A percentile compares a stretch with the other conserved stretches of the same genome.
Evolutionary conservation across 2,888 invertebrate genomes (phyloP).

Genomic region (Melangyna quadrimaculata): DNA sequence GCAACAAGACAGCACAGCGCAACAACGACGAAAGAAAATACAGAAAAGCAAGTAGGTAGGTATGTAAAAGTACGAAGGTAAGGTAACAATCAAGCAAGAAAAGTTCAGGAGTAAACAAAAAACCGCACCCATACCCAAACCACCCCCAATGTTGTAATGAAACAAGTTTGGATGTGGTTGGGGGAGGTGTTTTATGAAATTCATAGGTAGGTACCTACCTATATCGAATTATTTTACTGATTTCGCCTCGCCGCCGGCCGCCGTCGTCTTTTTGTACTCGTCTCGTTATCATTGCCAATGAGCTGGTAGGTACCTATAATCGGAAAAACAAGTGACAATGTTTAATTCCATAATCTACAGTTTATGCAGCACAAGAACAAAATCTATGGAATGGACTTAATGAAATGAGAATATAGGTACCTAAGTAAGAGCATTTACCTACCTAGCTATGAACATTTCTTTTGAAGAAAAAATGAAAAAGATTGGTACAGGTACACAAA

Average conservation of each 20-base stretch:
- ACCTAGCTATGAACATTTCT: background rate
- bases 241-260: too few species aligned
- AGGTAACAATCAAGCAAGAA: conserved; percentile 5
- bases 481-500: background rate
- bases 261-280: background rate
- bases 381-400: background rate
- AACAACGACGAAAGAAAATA: background rate
- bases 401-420: background rate
- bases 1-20: conserved; percentile 3
- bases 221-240: background rate
- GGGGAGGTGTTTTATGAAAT: background rate
- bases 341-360: background rate
- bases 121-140: conserved; percentile 71
- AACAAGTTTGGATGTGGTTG: background rate
- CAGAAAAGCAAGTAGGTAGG: background rate
- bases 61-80: background rate
- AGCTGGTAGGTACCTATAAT: background rate
- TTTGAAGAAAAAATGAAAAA: background rate
- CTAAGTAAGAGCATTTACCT: too few species aligned
- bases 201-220: background rate
- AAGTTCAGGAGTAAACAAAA: conserved; percentile 64
- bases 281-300: background rate
- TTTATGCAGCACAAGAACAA: background rate
- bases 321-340: background rate
- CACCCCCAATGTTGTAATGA: background rate